Conservation (phyloP, 2,888 invertebrate genomes). For the Strigamia transsilvanica region DNA sequence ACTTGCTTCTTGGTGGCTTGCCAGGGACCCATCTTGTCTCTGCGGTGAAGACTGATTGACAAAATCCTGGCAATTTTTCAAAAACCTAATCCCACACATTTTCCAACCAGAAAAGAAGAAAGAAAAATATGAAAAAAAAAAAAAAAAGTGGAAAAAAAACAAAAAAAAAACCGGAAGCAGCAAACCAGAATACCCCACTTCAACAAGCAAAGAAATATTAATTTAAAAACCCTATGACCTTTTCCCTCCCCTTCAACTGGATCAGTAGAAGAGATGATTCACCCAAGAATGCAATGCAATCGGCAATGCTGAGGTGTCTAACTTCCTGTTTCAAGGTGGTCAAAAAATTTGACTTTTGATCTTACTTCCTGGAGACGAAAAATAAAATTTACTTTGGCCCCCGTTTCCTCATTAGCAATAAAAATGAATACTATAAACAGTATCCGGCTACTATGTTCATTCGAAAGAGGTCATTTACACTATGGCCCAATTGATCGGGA, state of each 20-base stretch:
- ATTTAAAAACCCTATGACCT: too few species aligned
- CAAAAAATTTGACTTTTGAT: conserved; percentile 2
- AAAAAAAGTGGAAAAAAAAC: not conserved
- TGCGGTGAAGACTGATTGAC: conserved; percentile 49
- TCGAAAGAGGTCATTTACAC: not conserved
- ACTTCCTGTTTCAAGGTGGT: conserved; percentile 10
- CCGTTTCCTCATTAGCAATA: conserved; percentile 18
- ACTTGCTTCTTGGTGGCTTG: conserved; percentile 49
- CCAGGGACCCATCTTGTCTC: conserved; percentile 45
- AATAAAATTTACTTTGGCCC: not conserved
- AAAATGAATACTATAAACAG: conserved; percentile 18
- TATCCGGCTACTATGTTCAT: not conserved
- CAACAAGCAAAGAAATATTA: not conserved
- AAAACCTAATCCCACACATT: conserved; percentile 35
- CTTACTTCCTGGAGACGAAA: conserved; percentile 12
- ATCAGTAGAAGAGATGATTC: too few species aligned
- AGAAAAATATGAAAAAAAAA: not conserved
- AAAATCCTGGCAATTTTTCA: conserved; percentile 49
- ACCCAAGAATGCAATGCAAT: not conserved
- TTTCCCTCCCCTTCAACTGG: not conserved
- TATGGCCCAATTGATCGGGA: not conserved
- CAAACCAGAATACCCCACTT: not conserved
- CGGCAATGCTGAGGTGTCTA: not conserved
- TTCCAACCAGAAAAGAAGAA: not conserved
- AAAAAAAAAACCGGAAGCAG: not conserved